Evolutionary conservation across 2,888 invertebrate genomes (phyloP).

Genomic region (Drosophila infuscata): DNA sequence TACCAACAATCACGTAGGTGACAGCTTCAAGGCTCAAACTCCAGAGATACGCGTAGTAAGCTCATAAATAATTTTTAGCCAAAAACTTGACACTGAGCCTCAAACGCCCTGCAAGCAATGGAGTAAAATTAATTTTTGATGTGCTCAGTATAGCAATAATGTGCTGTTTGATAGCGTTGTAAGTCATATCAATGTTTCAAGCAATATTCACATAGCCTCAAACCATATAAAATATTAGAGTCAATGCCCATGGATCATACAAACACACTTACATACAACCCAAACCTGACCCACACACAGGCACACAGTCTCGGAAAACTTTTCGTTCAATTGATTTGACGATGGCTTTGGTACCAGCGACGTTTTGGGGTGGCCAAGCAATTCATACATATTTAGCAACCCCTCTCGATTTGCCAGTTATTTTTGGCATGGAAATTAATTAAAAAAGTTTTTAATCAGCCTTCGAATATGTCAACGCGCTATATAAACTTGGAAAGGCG

Average conservation of each 20-base stretch:
- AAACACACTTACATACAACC: constrained; percentile 5
- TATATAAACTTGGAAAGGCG: constrained; percentile 29
- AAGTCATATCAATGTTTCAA: constrained; percentile 38
- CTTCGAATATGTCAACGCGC: constrained; percentile 67
- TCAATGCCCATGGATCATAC: constrained; percentile 3
- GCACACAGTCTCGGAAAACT: constrained; percentile 32
- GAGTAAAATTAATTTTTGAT: constrained; percentile 81
- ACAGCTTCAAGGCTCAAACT: constrained; percentile 43
- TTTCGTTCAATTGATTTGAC: constrained; percentile 61
- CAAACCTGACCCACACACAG: background rate
- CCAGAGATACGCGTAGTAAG: constrained; percentile 39
- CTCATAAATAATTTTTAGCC: constrained; percentile 78
- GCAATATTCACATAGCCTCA: constrained; percentile 32
- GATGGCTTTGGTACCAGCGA: constrained; percentile 15
- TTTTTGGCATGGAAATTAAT: constrained; percentile 79
- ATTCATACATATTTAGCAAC: constrained; percentile 22
- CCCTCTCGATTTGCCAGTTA: constrained; percentile 25
- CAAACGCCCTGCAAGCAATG: constrained; percentile 33
- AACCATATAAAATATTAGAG: constrained; percentile 19
- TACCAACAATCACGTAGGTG: constrained; percentile 72
- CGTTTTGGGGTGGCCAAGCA: constrained; percentile 1
- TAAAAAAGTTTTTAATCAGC: constrained; percentile 83
- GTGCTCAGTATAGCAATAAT: constrained; percentile 39
- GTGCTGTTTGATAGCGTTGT: constrained; percentile 19
- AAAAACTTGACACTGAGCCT: constrained; percentile 51